Evolutionary conservation across 2,113 vertebrate genomes (phyloP).

Genomic region (Clinocottus analis): DNA sequence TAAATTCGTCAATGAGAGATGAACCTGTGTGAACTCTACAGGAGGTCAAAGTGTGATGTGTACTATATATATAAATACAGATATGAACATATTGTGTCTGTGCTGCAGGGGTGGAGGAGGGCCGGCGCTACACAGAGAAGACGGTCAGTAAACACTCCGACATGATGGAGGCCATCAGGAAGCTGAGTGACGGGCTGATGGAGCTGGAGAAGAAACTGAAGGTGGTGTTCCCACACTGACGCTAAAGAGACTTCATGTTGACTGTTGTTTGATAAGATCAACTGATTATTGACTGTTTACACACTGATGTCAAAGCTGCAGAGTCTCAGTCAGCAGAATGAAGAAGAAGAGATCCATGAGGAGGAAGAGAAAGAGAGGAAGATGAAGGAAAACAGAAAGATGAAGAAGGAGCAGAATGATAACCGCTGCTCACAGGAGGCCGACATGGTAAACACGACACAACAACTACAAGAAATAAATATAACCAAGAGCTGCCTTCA

Average conservation of each 20-base stretch:
- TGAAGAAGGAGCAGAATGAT: conserved; percentile 48
- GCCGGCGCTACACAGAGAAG: conserved; percentile 88
- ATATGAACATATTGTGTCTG: neutral
- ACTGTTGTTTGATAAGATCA: neutral
- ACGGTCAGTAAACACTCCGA: conserved; percentile 87
- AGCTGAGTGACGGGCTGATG: conserved; percentile 86
- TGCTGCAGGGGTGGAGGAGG: conserved; percentile 88
- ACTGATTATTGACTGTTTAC: neutral
- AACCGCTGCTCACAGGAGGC: conserved; percentile 51
- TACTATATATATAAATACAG: no score
- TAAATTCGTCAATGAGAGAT: no score
- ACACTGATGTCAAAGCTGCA: conserved; percentile 33
- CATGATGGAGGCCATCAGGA: conserved; percentile 86
- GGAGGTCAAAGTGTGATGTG: no score
- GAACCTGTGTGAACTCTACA: no score
- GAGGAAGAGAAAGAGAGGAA: neutral
- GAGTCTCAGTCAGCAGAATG: conserved; percentile 11
- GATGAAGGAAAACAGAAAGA: conserved; percentile 5
- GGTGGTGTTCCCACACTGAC: conserved; percentile 71
- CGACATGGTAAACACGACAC: conserved; percentile 68
- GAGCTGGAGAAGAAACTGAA: conserved; percentile 87
- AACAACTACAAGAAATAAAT: no score
- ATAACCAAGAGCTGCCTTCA: no score
- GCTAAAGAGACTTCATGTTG: no score
- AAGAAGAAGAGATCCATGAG: conserved; percentile 3